phyloP scores from a whole-genome alignment of 2,113 vertebrate species.

The Paedocypris sp. region DNA sequence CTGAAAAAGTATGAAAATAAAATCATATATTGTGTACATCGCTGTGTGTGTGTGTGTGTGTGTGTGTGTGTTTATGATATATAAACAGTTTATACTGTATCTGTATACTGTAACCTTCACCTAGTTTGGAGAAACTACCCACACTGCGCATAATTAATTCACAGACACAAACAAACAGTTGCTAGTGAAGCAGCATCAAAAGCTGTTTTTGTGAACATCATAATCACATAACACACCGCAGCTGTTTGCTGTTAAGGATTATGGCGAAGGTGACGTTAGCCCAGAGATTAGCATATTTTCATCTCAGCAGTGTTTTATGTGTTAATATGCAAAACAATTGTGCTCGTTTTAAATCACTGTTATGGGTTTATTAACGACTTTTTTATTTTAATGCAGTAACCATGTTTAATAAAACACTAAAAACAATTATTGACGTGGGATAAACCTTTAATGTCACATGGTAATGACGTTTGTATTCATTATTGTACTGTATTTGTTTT shows the following conservation, averaged over 20 bases:
- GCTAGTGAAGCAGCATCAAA: background rate
- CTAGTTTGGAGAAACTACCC: background rate
- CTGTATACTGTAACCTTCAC: background rate
- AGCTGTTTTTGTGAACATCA: conserved; percentile 8
- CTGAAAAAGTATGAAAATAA: too few relatives aligned
- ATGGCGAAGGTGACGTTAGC: conserved; percentile 19
- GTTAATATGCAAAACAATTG: background rate
- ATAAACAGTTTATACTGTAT: background rate
- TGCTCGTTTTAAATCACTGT: background rate
- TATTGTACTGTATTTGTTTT: too few relatives aligned
- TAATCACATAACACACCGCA: conserved; percentile 28
- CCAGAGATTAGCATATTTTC: conserved; percentile 2
- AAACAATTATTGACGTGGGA: too few relatives aligned
- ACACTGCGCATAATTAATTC: conserved; percentile 13
- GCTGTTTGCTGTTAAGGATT: conserved; percentile 28
- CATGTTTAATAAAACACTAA: too few relatives aligned
- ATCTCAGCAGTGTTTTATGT: conserved; percentile 13
- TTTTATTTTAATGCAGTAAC: too few relatives aligned
- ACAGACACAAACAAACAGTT: conserved; percentile 2
- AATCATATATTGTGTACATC: too few relatives aligned
- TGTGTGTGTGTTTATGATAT: too few relatives aligned
- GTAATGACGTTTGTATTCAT: too few relatives aligned
- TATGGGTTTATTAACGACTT: background rate
- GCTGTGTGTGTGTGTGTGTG: too few relatives aligned
- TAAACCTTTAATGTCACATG: too few relatives aligned